phyloP scores from a whole-genome alignment of 2,888 invertebrate species.

The Sussaba pulchella region DNA sequence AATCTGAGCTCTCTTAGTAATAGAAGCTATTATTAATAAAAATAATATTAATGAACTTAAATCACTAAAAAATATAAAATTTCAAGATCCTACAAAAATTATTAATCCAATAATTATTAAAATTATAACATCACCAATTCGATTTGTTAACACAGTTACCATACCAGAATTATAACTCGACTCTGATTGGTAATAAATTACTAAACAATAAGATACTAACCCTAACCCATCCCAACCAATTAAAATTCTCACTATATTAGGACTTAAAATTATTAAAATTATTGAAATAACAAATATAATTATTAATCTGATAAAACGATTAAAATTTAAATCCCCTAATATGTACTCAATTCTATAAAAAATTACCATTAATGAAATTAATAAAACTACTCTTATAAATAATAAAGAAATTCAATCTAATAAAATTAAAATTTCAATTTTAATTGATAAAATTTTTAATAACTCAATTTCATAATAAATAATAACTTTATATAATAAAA shows the following conservation, averaged over 20 bases:
- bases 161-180: slow-evolving; percentile 90
- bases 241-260: slow-evolving; percentile 89
- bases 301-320: slow-evolving; percentile 88
- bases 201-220: slow-evolving; percentile 90
- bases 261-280: slow-evolving; percentile 89
- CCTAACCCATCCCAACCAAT: slow-evolving; percentile 91
- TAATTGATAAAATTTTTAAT: slow-evolving; percentile 85
- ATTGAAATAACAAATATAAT: slow-evolving; percentile 89
- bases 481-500: slow-evolving; percentile 83
- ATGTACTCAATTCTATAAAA: slow-evolving; percentile 86
- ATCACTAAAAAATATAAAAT: slow-evolving; percentile 84
- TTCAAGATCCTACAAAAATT: slow-evolving; percentile 85
- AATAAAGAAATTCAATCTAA: slow-evolving; percentile 88
- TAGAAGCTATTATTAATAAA: slow-evolving; percentile 85
- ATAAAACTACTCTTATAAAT: slow-evolving; percentile 88
- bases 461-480: slow-evolving; percentile 87
- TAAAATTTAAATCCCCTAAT: slow-evolving; percentile 85
- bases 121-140: slow-evolving; percentile 90
- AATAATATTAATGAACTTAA: slow-evolving; percentile 83
- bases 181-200: slow-evolving; percentile 90
- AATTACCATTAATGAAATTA: slow-evolving; percentile 86
- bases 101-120: slow-evolving; percentile 87
- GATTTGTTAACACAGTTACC: slow-evolving; percentile 90
- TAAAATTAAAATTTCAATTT: slow-evolving; percentile 86
- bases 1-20: slow-evolving; percentile 93